Evolutionary conservation across 2,888 invertebrate genomes (phyloP).

Genomic region (Drosophila tripunctata): DNA sequence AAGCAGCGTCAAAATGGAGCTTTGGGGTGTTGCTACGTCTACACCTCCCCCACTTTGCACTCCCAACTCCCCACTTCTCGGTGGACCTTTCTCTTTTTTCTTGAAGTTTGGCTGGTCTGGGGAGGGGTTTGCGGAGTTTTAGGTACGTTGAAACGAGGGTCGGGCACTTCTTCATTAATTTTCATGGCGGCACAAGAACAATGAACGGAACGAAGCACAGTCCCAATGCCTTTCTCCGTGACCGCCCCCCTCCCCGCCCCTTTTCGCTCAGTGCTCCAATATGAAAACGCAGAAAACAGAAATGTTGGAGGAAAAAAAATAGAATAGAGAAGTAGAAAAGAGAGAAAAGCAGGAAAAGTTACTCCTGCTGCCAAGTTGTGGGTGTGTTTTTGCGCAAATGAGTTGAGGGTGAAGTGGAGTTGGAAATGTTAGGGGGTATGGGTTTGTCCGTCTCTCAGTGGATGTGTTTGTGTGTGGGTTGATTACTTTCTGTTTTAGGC

Average conservation of each 20-base stretch:
- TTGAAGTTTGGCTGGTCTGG: not conserved
- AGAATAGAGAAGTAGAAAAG: constrained; percentile 42
- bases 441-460: constrained; percentile 16
- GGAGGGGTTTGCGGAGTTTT: constrained; percentile 53
- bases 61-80: not conserved
- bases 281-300: constrained; percentile 65
- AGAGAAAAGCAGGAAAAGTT: constrained; percentile 59
- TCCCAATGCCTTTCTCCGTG: constrained; percentile 15
- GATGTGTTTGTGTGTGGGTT: constrained; percentile 64
- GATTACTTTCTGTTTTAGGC: constrained; percentile 79
- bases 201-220: constrained; percentile 51
- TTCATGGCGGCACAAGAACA: constrained; percentile 80
- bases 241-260: not conserved
- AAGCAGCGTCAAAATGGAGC: constrained; percentile 44
- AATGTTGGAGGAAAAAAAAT: constrained; percentile 54
- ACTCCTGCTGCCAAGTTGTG: constrained; percentile 75
- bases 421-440: not conserved
- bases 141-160: constrained; percentile 75
- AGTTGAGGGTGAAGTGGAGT: constrained; percentile 39
- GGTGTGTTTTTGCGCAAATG: constrained; percentile 79
- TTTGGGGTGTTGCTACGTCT: constrained; percentile 32
- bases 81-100: not conserved
- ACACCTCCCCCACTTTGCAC: not conserved
- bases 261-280: constrained; percentile 33
- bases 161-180: constrained; percentile 81